Base-by-base conservation (phyloP, 2,113 vertebrate genomes). In the Callochromis pleurospilus region DNA sequence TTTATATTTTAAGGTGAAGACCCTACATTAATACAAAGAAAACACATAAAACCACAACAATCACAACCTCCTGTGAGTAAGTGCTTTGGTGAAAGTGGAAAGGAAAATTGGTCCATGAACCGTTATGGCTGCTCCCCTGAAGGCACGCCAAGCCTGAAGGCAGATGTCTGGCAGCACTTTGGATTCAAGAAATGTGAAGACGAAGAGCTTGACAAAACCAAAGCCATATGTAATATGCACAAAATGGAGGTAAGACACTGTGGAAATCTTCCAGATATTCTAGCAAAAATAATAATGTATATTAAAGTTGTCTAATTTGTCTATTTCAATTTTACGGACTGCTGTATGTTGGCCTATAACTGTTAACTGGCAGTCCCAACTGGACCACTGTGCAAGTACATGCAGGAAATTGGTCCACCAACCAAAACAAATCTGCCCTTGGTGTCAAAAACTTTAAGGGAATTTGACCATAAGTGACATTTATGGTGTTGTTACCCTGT, bases 1-100 rank as follows among this genome's bases (percentile, higher is more conserved):
- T 62, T 62, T 62, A 62, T 62, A 62, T 62, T 62, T 62, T 62
- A 19, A 62, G 58, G 29, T 62, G 58, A 62, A 62, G 29, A 33
- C 9, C 5, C 29, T 33, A 60, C 15, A 62, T 62, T 62, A 62
- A 62, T 33, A 62, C 9, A 60, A 62, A 62, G 29, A 62, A 62
- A 62, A 33, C 58, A 62, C 15, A 6, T 11, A 62, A 62, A 62
- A 62, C 58, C 29, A 4, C 29, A 19, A 1, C 29, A 19, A 19
- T 11, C 58, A 62, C 15, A 62, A 62, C 29, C 58, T 62, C 1
- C 15, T 62, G 9, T 62, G 29, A 62, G 2, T 62, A 62, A 62
- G 15, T 33, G 9, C 58, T 33, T 62, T 62, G 15, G 58, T 33
- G 29, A 62, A 62, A 33, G 29, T 33, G 58, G 58, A 62, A 36